Percentiles rank a stretch among this genome's conserved stretches.
Evolutionary conservation across 1,140 invertebrate genomes (phyloP).

Genomic region (Aphis gossypii): DNA sequence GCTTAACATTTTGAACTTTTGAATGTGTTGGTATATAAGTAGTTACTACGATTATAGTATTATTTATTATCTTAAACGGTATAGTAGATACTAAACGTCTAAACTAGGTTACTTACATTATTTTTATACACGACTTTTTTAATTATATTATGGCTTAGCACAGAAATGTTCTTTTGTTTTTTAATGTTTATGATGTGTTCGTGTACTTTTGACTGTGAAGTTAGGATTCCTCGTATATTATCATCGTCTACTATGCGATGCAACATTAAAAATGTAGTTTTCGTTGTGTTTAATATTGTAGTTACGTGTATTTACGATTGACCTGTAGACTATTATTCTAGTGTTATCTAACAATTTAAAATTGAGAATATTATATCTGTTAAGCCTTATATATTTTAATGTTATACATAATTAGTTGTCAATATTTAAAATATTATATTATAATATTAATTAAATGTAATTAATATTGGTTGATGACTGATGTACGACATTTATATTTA

Average conservation of each 20-base stretch:
- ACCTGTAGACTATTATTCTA: background rate
- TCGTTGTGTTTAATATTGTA: background rate
- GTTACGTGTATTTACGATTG: background rate
- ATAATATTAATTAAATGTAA: background rate
- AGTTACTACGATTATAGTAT: too few species aligned
- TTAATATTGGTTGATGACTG: background rate
- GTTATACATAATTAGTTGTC: background rate
- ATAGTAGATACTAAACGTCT: background rate
- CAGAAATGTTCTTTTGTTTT: background rate
- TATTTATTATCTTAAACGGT: background rate
- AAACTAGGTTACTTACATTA: background rate
- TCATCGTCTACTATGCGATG: background rate
- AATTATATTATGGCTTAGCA: background rate
- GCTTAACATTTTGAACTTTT: too few species aligned
- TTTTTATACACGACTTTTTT: background rate
- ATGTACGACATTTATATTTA: background rate
- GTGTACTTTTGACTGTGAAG: background rate
- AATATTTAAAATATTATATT: background rate
- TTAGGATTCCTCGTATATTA: background rate
- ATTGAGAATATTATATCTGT: background rate
- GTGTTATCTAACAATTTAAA: background rate
- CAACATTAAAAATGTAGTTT: background rate
- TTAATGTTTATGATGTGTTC: background rate
- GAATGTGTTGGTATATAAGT: too few species aligned
- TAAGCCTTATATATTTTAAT: background rate